A percentile compares a stretch with the other conserved stretches of the same genome.
Conservation (phyloP, 2,113 vertebrate species). For the Ageneiosus marmoratus region DNA sequence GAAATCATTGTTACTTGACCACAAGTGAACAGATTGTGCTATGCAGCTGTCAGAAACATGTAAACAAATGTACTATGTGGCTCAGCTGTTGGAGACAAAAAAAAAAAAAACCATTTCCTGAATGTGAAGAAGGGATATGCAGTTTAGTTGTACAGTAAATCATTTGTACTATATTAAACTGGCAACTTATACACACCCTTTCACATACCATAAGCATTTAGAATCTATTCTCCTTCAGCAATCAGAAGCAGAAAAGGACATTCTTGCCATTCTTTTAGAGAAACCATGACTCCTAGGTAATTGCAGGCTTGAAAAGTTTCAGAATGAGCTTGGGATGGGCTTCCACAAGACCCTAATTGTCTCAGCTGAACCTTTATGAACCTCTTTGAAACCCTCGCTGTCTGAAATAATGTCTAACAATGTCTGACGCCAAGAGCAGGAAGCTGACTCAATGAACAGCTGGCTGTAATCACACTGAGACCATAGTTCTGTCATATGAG, state of each 20-base stretch:
- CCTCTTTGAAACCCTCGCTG: constrained; percentile 9
- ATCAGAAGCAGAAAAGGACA: neutral
- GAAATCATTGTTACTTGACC: neutral
- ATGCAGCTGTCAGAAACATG: neutral
- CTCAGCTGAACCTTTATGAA: constrained; percentile 4
- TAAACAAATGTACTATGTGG: neutral
- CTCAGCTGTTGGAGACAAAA: neutral
- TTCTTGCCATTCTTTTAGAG: neutral
- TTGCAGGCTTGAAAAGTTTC: constrained; percentile 5
- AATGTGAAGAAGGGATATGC: neutral
- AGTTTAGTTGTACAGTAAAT: neutral
- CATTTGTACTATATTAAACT: neutral
- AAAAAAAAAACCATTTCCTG: no score
- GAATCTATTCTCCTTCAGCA: neutral
- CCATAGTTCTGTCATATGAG: constrained; percentile 6
- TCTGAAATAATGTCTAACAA: constrained; percentile 1
- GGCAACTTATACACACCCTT: neutral
- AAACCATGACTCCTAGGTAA: neutral
- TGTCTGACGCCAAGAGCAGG: neutral
- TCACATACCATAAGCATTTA: neutral
- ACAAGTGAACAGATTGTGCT: neutral
- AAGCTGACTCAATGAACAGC: constrained; percentile 4
- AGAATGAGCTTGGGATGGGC: neutral
- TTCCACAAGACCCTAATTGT: neutral
- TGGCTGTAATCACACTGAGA: constrained; percentile 11